Evolutionary conservation across 1,140 invertebrate species (phyloP).

Genomic region (Lepidurus arcticus): DNA sequence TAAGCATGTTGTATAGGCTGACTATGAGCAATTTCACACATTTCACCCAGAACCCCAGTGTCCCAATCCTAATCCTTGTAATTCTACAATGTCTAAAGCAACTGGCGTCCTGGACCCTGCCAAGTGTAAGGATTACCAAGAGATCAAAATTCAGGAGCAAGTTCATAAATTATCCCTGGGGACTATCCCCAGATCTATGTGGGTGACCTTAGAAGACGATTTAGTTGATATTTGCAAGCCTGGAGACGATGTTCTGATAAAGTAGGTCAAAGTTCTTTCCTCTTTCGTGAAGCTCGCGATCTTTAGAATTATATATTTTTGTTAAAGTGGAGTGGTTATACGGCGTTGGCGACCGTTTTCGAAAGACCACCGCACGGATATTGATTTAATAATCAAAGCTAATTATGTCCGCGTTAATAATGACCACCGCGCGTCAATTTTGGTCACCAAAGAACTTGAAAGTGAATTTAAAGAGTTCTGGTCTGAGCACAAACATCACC

Average conservation of each 20-base stretch:
- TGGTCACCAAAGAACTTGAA: conserved; percentile 62
- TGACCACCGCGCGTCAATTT: conserved; percentile 53
- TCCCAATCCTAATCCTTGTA: conserved; percentile 54
- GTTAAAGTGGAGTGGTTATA: conserved; percentile 64
- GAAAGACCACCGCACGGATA: conserved; percentile 56
- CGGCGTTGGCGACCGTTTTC: conserved; percentile 61
- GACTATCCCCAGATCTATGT: conserved; percentile 67
- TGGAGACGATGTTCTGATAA: conserved; percentile 78
- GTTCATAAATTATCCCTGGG: conserved; percentile 63
- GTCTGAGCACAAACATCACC: conserved; percentile 55
- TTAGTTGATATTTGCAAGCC: conserved; percentile 80
- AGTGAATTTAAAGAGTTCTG: conserved; percentile 70
- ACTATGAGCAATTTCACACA: conserved; percentile 61
- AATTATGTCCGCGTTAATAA: conserved; percentile 69
- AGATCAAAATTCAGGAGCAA: conserved; percentile 81
- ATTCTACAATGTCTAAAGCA: conserved; percentile 49
- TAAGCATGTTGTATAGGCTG: conserved; percentile 46
- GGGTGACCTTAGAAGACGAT: conserved; percentile 76
- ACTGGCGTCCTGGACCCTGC: conserved; percentile 53
- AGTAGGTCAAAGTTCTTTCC: conserved; percentile 50
- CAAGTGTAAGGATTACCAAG: conserved; percentile 80
- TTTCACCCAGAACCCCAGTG: conserved; percentile 56
- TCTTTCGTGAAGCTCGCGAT: not conserved
- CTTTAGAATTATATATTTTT: not conserved
- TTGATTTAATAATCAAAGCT: conserved; percentile 64